phyloP scores from a whole-genome alignment of 2,888 invertebrate species.

The Cotesia congregata region DNA sequence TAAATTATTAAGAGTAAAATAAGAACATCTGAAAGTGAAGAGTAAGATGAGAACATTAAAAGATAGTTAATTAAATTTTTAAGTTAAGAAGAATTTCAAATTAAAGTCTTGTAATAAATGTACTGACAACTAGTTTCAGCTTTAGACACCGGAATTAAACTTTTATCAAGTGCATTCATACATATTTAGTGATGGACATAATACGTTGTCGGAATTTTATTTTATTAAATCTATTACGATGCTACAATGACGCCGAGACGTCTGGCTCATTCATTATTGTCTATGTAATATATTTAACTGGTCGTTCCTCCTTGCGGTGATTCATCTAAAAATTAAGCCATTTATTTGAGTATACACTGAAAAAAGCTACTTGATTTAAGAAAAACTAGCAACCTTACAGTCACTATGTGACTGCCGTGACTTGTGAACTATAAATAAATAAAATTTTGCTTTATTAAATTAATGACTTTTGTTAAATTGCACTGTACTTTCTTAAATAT shows the following conservation, averaged over 20 bases:
- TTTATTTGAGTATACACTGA: too few species aligned
- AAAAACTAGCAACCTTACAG: too few species aligned
- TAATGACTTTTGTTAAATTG: too few species aligned
- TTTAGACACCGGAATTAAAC: background rate
- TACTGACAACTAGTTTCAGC: background rate
- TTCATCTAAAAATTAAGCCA: background rate
- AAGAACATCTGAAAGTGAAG: too few species aligned
- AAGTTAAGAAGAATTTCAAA: background rate
- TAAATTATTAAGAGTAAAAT: too few species aligned
- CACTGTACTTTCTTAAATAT: too few species aligned
- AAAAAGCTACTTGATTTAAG: too few species aligned
- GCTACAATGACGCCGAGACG: background rate
- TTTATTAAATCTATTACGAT: background rate
- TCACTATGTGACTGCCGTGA: too few species aligned
- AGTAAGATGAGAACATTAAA: too few species aligned
- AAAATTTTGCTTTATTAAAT: too few species aligned
- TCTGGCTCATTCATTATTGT: background rate
- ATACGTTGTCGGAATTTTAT: background rate
- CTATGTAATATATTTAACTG: background rate
- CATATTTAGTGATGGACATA: background rate
- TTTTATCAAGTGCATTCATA: background rate
- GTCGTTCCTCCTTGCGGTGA: background rate
- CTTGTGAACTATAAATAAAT: too few species aligned
- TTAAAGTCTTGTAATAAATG: background rate
- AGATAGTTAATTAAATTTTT: background rate